Base-by-base conservation (phyloP, 2,888 invertebrate genomes). In the Cephalotes varians region DNA sequence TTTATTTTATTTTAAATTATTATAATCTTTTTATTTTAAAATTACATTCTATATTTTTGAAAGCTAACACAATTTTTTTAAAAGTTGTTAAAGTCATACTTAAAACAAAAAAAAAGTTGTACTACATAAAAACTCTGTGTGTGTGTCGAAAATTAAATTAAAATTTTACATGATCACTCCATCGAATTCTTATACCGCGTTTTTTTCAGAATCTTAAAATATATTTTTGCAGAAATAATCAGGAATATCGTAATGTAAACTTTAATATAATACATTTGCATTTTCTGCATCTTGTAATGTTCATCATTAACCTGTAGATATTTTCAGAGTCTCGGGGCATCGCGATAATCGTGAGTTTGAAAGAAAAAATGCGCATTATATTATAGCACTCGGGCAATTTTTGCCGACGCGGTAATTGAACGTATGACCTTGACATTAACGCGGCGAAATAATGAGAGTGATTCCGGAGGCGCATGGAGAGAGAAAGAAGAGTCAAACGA, bases 371-470 rank as follows among this genome's bases (percentile, higher is more conserved):
- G 21, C 7, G 31, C 44, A 60, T 47, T 60, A 47, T 18, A 28
- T 7, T 34, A 34, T 34, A 18, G 60, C 40, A 10, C 54, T 31
- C 71, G 28, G 28, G n/a, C 15, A 58, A 80, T 80, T 80, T 80
- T 73, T 74, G 47, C 49, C 77, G 74, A 37, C 58, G 74, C 37
- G 76, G 51, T 80, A 62, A 80, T 80, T 80, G 86, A 77, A 81
- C 69, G 64, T 72, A 69, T 67, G 67, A 58, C 56, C 37, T 51
- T 64, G 83, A 73, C 80, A 87, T 88, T 87, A 88, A 81, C 86
- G 58, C 86, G 76, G 74, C 49, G 60, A 49, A 81, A 60, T 71
- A 77, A 69, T 76, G 73, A 81, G 58, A 80, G 40, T 49, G 72
- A 74, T 58, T 58, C 12, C 56, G 73, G 31, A 49, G 62, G 51